Evolutionary conservation across 2,797 vertebrate genomes (phyloP).

Genomic region (Gephyroberyx darwinii): DNA sequence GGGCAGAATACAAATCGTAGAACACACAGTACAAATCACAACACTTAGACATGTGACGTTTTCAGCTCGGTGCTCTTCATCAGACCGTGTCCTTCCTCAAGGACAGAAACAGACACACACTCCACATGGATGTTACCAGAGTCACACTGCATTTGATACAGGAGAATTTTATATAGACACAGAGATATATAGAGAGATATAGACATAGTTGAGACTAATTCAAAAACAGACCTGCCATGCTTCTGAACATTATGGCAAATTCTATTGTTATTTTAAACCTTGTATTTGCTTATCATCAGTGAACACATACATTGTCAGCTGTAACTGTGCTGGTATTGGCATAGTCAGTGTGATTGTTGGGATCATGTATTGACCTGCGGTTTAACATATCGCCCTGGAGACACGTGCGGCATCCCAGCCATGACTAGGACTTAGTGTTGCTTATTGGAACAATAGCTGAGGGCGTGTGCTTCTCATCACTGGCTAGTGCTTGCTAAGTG

Average conservation of each 20-base stretch:
- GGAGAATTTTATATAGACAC: not conserved
- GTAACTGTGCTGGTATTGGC: slow-evolving; percentile 9
- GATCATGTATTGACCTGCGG: no score
- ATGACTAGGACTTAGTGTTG: not conserved
- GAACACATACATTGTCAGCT: slow-evolving; percentile 2
- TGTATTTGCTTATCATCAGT: not conserved
- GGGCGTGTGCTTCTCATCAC: slow-evolving; percentile 60
- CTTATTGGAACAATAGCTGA: slow-evolving; percentile 46
- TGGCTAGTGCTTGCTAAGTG: slow-evolving; percentile 57
- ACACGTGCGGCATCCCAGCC: no score
- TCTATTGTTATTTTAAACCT: no score
- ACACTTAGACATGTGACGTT: not conserved
- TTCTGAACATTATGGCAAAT: not conserved
- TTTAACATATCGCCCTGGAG: no score
- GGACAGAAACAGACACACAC: not conserved
- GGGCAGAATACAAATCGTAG: not conserved
- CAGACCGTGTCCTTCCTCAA: slow-evolving; percentile 1
- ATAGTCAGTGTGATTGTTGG: no score
- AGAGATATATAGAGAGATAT: no score
- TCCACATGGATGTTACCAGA: not conserved
- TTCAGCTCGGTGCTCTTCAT: not conserved
- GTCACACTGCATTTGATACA: slow-evolving; percentile 15
- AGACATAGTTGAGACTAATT: not conserved
- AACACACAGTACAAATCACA: not conserved
- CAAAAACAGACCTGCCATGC: not conserved